Percentiles rank a stretch among this genome's conserved stretches.
phyloP scores from a whole-genome alignment of 2,113 vertebrate species.

The Myodes glareolus region DNA sequence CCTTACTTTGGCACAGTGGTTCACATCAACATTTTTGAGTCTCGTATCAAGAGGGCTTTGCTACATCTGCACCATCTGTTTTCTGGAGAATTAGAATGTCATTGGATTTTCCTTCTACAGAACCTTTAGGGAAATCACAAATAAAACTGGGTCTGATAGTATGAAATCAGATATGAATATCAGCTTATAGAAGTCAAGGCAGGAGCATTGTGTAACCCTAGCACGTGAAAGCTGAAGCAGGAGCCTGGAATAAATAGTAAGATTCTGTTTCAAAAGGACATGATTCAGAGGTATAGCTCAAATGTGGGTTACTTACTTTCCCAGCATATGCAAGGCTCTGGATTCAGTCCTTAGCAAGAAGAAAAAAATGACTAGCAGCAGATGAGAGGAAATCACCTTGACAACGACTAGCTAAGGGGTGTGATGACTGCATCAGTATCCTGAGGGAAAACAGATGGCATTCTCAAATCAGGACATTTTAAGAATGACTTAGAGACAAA shows the following conservation, averaged over 20 bases:
- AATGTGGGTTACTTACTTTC: not conserved
- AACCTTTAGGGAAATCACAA: not conserved
- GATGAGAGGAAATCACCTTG: slow-evolving; percentile 57
- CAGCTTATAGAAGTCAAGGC: not conserved
- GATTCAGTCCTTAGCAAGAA: not conserved
- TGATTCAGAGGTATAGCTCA: too few relatives aligned
- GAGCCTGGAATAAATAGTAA: not conserved
- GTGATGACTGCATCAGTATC: slow-evolving; percentile 43
- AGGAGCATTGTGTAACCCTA: not conserved
- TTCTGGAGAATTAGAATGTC: not conserved
- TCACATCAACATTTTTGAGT: not conserved
- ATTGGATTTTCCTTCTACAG: not conserved
- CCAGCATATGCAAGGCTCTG: not conserved
- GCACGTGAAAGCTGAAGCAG: not conserved
- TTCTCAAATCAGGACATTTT: slow-evolving; percentile 5
- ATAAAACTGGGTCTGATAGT: not conserved
- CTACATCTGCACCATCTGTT: not conserved
- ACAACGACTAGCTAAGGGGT: slow-evolving; percentile 3
- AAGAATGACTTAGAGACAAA: slow-evolving; percentile 50
- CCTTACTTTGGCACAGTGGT: not conserved
- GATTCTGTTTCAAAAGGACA: not conserved
- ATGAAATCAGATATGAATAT: not conserved
- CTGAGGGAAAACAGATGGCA: slow-evolving; percentile 63
- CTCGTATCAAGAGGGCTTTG: not conserved
- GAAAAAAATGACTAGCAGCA: not conserved